Conservation (phyloP, 2,888 invertebrate genomes). For the Nyleta sp. region DNA sequence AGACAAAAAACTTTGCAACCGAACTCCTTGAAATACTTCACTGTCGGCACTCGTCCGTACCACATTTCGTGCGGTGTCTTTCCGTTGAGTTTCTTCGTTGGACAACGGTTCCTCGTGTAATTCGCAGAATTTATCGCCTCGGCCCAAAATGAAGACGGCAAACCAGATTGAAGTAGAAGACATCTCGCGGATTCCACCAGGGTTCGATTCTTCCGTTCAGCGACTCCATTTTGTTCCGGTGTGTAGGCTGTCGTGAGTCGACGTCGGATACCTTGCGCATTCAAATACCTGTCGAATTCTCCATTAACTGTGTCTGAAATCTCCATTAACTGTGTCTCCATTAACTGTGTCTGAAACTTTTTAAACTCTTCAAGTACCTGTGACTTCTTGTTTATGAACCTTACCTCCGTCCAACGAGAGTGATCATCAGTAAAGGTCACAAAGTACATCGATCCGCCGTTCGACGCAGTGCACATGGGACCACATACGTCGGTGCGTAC, state of each 20-base stretch:
- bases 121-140: background rate
- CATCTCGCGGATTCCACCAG: slow-evolving; percentile 6
- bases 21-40: background rate
- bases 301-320: background rate
- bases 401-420: slow-evolving; percentile 2
- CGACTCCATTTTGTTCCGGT: slow-evolving; percentile 71
- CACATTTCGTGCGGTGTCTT: slow-evolving; percentile 1
- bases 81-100: background rate
- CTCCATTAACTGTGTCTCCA: background rate
- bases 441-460: background rate
- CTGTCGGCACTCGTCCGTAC: background rate
- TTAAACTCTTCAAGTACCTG: slow-evolving; percentile 7
- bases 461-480: background rate
- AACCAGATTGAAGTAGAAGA: slow-evolving; percentile 1
- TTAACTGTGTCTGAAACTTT: background rate
- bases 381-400: background rate
- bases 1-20: slow-evolving; percentile 5
- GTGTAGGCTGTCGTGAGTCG: slow-evolving; percentile 68
- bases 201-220: slow-evolving; percentile 4
- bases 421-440: background rate
- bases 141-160: background rate
- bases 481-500: slow-evolving; percentile 9
- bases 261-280: slow-evolving; percentile 67
- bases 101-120: slow-evolving; percentile 1
- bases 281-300: background rate